Conservation (phyloP, 2,888 invertebrate species). For the Odontocerum albicorne region DNA sequence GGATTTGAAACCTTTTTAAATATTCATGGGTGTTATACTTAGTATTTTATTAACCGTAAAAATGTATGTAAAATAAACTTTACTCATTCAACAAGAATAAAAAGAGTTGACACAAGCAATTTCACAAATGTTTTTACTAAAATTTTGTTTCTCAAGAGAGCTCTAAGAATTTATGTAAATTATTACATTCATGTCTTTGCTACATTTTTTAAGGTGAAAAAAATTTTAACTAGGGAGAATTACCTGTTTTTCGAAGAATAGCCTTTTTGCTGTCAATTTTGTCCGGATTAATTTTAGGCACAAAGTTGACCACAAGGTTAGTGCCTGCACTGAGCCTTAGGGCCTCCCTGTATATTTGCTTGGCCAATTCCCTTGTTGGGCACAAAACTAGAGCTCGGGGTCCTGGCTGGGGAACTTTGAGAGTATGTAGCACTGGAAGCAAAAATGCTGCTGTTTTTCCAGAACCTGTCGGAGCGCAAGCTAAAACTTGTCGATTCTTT, state of each 20-base stretch:
- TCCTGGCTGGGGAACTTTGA: constrained; percentile 73
- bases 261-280: constrained; percentile 34
- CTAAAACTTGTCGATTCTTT: constrained; percentile 79
- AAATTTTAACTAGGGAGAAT: not conserved
- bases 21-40: too few relatives aligned
- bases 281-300: constrained; percentile 34
- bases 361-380: constrained; percentile 92
- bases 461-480: constrained; percentile 96
- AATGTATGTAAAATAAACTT: too few relatives aligned
- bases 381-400: constrained; percentile 86
- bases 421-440: constrained; percentile 79
- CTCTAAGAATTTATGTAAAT: too few relatives aligned
- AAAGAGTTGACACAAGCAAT: too few relatives aligned
- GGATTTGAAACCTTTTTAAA: too few relatives aligned
- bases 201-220: too few relatives aligned
- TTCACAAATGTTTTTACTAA: too few relatives aligned
- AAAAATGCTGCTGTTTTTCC: constrained; percentile 97
- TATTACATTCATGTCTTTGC: too few relatives aligned
- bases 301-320: constrained; percentile 56
- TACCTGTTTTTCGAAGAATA: constrained; percentile 32
- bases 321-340: constrained; percentile 72
- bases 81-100: too few relatives aligned
- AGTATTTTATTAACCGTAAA: too few relatives aligned
- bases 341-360: constrained; percentile 86
- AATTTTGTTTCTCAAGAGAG: too few relatives aligned